These are phyloP conservation scores for Gorsachius magnificus DNA, from an alignment of 2,797 vertebrate species.

Conservation along the genomic window DNA sequence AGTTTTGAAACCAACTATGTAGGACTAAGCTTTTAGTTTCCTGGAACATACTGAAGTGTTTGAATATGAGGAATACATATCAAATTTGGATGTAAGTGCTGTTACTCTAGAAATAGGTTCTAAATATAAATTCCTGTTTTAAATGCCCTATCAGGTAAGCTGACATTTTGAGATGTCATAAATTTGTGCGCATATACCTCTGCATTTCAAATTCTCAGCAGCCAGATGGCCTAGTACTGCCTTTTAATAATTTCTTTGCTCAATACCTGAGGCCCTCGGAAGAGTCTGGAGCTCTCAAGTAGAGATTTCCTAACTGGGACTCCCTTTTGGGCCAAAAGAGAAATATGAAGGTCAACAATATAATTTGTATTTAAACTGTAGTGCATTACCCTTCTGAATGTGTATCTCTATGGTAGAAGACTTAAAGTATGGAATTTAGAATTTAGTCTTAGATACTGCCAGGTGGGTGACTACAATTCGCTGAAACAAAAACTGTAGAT, in stretches of 20 bases:
- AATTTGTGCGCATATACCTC: neutral
- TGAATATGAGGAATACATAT: neutral
- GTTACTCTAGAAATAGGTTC: neutral
- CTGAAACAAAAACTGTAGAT: neutral
- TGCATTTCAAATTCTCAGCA: neutral
- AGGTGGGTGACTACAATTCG: neutral
- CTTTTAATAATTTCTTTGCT: neutral
- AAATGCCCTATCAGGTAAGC: neutral
- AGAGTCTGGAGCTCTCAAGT: neutral
- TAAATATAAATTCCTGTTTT: neutral
- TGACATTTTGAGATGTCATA: neutral
- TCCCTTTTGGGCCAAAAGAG: neutral
- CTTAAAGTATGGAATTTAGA: neutral
- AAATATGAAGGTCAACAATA: neutral
- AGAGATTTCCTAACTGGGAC: neutral
- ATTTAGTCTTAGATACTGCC: neutral
- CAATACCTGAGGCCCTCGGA: neutral
- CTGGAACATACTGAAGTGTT: neutral
- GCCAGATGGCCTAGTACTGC: neutral
- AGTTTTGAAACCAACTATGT: neutral
- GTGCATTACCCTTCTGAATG: neutral
- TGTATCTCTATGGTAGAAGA: neutral
- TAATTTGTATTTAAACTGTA: neutral
- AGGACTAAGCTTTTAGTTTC: neutral
- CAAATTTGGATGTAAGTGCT: neutral